Evolutionary conservation across 2,797 vertebrate species (phyloP), one percentile per base, ranked within the genome.

Genomic region (Echeneis naucrates): DNA sequence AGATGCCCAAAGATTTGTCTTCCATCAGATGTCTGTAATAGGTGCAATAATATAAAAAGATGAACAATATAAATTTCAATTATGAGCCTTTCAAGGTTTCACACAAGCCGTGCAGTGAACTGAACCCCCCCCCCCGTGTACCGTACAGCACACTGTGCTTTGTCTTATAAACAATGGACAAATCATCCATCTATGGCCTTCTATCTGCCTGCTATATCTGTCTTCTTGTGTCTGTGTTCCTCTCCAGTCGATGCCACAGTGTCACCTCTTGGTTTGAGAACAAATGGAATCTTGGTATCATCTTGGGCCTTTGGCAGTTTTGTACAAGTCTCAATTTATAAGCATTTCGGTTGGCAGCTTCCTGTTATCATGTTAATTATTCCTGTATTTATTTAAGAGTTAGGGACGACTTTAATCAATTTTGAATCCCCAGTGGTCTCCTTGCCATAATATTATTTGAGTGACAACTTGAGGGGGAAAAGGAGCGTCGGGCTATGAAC

Each of bases 21-120:
- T 78, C 68, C 61, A 80, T 91, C 80, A 88, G 60, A 78, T 86
- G 59, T 86, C 82, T 76, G 77, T 86, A 85, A 92, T 84, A 72
- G 69, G 53, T 59, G 58, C 86, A 81, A 77, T 85, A 76, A 83
- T 74, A 80, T 67, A 82, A 86, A 84, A 80, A 83, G 79, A 83
- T 87, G 56, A 87, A 81, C 81, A 47, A 82, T 81, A 84, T 89
- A 85, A 80, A 90, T 88, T 85, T 79, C 72, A 80, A 71, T 90
- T 72, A 85, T 62, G 54, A 69, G 47, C 54, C 54, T 55, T 80
- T 76, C 55, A 87, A 42, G 77, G 65, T 32, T 73, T 64, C 47
- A 30, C 68, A 62, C n/a, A 62, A 21, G 48, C 62, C 59, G 51
- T 6, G 44, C 51, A 67, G 59, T 72, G 55, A 60, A 42, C 30